A percentile compares a stretch with the other conserved stretches of the same genome.
phyloP scores from a whole-genome alignment of 1,140 invertebrate genomes.

The Chlorops oryzae region DNA sequence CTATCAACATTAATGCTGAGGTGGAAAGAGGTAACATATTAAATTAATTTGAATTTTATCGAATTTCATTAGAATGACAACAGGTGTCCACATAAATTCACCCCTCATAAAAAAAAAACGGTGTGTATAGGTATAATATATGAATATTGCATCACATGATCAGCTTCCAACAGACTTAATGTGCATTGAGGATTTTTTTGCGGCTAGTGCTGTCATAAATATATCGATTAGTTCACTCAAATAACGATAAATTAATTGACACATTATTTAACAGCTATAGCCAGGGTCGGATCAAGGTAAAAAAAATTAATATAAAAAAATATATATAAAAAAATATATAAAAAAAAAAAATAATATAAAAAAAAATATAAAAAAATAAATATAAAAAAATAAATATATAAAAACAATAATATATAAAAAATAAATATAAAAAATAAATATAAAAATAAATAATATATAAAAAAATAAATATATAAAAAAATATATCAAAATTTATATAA shows the following conservation, averaged over 20 bases:
- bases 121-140: no score
- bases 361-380: not conserved
- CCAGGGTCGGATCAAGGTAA: no score
- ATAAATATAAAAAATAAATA: not conserved
- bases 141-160: no score
- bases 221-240: no score
- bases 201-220: no score
- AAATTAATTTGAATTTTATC: constrained; percentile 10
- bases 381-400: not conserved
- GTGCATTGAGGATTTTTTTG: no score
- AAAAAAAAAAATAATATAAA: constrained; percentile 1
- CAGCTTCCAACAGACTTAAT: no score
- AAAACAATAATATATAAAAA: not conserved
- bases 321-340: not conserved
- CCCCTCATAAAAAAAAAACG: not conserved
- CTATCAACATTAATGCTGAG: constrained; percentile 89
- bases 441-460: not conserved
- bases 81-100: not conserved
- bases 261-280: no score
- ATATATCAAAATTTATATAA: no score
- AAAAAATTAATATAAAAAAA: not conserved
- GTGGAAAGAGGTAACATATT: constrained; percentile 82
- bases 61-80: not conserved
- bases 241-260: no score
- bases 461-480: not conserved